A percentile compares a stretch with the other conserved stretches of the same genome.
Conservation (phyloP, 2,797 vertebrate genomes). For the Somateria mollissima region DNA sequence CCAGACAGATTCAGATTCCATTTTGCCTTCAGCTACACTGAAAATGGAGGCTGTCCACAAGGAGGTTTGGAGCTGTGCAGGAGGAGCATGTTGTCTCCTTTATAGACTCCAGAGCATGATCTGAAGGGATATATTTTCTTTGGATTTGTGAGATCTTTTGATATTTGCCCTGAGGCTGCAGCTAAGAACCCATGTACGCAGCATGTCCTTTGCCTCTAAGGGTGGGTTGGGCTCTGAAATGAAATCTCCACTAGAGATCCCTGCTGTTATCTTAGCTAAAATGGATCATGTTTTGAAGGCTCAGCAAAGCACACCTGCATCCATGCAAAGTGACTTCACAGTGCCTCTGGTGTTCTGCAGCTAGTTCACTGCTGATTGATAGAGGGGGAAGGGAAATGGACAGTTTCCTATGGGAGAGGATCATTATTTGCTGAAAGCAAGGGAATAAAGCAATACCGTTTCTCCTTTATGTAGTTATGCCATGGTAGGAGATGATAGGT, state of each 20-base stretch:
- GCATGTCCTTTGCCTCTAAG: neutral
- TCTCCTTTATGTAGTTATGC: neutral
- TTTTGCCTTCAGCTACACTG: neutral
- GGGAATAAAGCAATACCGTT: neutral
- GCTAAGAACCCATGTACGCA: neutral
- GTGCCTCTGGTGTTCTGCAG: neutral
- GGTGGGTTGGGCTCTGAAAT: neutral
- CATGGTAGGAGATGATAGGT: neutral
- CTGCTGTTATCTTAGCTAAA: neutral
- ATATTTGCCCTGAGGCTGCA: neutral
- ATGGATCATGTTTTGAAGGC: neutral
- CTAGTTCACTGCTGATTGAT: neutral
- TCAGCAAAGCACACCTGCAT: neutral
- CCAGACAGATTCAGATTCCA: neutral
- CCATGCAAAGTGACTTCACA: neutral
- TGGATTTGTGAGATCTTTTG: neutral
- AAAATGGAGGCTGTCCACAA: neutral
- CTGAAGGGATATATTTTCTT: neutral
- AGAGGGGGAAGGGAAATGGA: neutral
- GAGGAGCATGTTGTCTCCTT: neutral
- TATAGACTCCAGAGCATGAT: neutral
- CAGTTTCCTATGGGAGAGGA: neutral
- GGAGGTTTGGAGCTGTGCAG: neutral
- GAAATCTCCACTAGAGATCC: neutral
- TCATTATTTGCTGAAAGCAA: neutral